Conservation (phyloP, 2,113 vertebrate species). For the Chitala chitala region DNA sequence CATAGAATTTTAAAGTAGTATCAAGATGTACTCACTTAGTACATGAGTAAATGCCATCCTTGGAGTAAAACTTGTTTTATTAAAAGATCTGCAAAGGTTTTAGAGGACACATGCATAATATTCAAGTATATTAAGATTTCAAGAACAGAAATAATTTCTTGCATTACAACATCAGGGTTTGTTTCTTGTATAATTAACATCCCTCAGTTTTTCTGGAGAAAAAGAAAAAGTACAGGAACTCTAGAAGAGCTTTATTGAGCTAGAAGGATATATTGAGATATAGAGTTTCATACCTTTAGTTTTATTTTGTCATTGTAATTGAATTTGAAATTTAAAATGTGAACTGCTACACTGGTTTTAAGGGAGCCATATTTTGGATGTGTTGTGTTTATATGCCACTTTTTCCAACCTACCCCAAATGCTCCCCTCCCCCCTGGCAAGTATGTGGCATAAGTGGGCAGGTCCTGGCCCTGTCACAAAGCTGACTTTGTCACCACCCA, state of each 20-base stretch:
- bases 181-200: conserved; percentile 20
- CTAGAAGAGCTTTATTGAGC: conserved; percentile 28
- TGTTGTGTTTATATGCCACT: conserved; percentile 21
- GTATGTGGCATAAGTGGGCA: neutral
- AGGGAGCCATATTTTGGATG: conserved; percentile 16
- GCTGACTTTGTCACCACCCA: conserved; percentile 56
- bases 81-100: too few relatives aligned
- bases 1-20: too few relatives aligned
- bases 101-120: too few relatives aligned
- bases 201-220: conserved; percentile 5
- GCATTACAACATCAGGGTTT: neutral
- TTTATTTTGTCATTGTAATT: conserved; percentile 19
- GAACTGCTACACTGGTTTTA: conserved; percentile 10
- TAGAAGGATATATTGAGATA: conserved; percentile 25
- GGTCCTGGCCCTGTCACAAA: conserved; percentile 55
- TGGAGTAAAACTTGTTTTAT: too few relatives aligned
- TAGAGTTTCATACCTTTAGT: conserved; percentile 22
- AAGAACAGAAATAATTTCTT: too few relatives aligned
- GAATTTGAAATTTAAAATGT: conserved; percentile 24
- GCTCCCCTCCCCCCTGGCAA: conserved; percentile 25
- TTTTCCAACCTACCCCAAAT: too few relatives aligned
- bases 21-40: too few relatives aligned
- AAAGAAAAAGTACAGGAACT: conserved; percentile 25
- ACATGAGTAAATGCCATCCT: too few relatives aligned
- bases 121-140: too few relatives aligned